Percentiles rank a stretch among this genome's conserved stretches.
These are phyloP conservation scores for Xiphorhynchus erythropygius DNA, from an alignment of 2,797 vertebrate genomes.

Conservation along the genomic window DNA sequence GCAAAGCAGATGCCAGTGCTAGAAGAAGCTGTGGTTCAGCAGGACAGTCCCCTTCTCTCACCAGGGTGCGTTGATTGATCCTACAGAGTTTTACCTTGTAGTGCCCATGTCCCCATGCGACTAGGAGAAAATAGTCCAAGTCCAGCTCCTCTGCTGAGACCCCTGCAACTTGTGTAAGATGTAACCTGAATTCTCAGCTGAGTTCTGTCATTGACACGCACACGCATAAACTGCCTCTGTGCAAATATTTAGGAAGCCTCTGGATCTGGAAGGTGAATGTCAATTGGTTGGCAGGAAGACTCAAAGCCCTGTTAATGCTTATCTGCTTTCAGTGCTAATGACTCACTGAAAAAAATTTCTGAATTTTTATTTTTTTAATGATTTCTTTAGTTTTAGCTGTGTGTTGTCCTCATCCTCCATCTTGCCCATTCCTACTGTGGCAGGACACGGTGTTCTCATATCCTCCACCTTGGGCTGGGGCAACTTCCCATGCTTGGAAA, in stretches of 20 bases:
- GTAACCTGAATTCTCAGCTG: background rate
- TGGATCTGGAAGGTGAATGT: background rate
- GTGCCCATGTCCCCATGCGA: background rate
- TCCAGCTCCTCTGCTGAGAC: background rate
- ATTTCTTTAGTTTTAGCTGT: background rate
- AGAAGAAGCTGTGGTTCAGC: background rate
- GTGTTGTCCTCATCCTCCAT: background rate
- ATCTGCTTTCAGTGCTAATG: background rate
- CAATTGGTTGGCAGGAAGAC: background rate
- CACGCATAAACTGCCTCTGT: background rate
- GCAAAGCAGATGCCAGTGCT: background rate
- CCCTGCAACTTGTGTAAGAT: background rate
- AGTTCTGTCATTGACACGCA: background rate
- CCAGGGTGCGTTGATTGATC: background rate
- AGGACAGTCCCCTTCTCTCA: background rate
- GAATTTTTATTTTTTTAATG: background rate
- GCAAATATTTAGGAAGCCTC: background rate
- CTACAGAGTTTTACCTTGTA: accelerated
- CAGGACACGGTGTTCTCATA: background rate
- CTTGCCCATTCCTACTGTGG: background rate
- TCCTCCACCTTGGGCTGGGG: background rate
- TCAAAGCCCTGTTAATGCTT: background rate
- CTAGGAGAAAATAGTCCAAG: background rate
- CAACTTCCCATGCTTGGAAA: conserved; percentile 16
- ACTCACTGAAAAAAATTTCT: background rate